Percentiles rank a stretch among this genome's conserved stretches.
These are phyloP conservation scores for Trissolcus brochymenae DNA, from an alignment of 2,888 invertebrate species.

Conservation along the genomic window DNA sequence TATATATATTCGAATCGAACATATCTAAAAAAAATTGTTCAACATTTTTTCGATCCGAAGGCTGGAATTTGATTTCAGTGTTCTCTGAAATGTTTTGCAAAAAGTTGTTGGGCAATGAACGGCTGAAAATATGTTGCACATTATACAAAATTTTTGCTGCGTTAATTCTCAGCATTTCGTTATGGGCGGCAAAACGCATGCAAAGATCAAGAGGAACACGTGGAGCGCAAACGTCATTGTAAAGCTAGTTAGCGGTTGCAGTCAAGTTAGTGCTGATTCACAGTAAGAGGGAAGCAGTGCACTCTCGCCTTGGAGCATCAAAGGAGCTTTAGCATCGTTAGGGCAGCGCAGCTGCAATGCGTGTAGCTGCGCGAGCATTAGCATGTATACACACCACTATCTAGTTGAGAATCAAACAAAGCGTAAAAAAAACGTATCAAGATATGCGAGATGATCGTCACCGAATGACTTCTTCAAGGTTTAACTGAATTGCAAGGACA, in stretches of 20 bases:
- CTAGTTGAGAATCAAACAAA: constrained; percentile 23
- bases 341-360: constrained; percentile 43
- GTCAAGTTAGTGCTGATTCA: constrained; percentile 64
- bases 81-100: too few relatives aligned
- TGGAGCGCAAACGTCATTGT: constrained; percentile 54
- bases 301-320: constrained; percentile 54
- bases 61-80: too few relatives aligned
- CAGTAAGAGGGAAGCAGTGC: constrained; percentile 59
- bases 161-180: constrained; percentile 19
- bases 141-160: constrained; percentile 9
- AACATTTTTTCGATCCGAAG: too few relatives aligned
- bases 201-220: constrained; percentile 53
- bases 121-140: constrained; percentile 13
- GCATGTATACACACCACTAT: not conserved
- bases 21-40: too few relatives aligned
- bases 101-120: not conserved
- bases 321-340: constrained; percentile 54
- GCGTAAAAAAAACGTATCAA: constrained; percentile 21
- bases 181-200: constrained; percentile 41
- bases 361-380: constrained; percentile 29
- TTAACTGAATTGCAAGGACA: constrained; percentile 3
- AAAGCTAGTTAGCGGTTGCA: constrained; percentile 64
- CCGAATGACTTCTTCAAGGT: constrained; percentile 12
- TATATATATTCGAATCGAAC: too few relatives aligned
- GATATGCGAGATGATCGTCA: too few relatives aligned